Base-by-base conservation (phyloP, 1,140 invertebrate genomes). In the Calliphora vicina region DNA sequence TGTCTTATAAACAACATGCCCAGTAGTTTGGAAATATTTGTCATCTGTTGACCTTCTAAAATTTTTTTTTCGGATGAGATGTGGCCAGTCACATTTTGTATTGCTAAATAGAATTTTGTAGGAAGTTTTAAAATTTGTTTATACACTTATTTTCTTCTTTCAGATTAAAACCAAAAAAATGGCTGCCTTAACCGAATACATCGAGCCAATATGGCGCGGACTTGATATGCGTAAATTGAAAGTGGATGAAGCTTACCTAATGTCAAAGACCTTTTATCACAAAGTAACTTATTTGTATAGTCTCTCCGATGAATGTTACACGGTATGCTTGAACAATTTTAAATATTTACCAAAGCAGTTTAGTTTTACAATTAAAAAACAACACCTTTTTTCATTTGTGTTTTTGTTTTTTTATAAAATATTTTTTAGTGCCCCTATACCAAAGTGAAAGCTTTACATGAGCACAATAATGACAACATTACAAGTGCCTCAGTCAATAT, bases 361-460 rank as follows among this genome's bases (percentile, higher is more conserved):
- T 10, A 73, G 25, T 67, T 42, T 27, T 43, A 72, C 23, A 43
- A 20, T 8, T 67, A 17, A 57, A 57, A 57, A 57, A 57, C 12
- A 17, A 6, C 50, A 35, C 35, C 10, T 57, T 35, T 1, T n/a
- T n/a, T n/a, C n/a, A 10, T 35, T 35, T 35, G 35, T 35, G 35
- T 35, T 35, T n/a, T n/a, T n/a, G n/a, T n/a, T n/a, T n/a, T n/a
- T n/a, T n/a, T n/a, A n/a, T n/a, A n/a, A n/a, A n/a, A n/a, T n/a
- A n/a, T n/a, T n/a, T n/a, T n/a, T 67, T 67, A 91, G 92, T 93
- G 92, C 83, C 92, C 92, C 0, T 93, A 91, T 71, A 91, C 85
- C 15, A 91, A 89, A 86, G 85, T 91, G 73, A 88, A 89, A 82
- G 84, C 85, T 74, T 85, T 87, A 83, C 86, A 83, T 82, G 84